These are phyloP conservation scores for Clusia tigrina DNA, from an alignment of 2,888 invertebrate genomes.

Conservation along the genomic window DNA sequence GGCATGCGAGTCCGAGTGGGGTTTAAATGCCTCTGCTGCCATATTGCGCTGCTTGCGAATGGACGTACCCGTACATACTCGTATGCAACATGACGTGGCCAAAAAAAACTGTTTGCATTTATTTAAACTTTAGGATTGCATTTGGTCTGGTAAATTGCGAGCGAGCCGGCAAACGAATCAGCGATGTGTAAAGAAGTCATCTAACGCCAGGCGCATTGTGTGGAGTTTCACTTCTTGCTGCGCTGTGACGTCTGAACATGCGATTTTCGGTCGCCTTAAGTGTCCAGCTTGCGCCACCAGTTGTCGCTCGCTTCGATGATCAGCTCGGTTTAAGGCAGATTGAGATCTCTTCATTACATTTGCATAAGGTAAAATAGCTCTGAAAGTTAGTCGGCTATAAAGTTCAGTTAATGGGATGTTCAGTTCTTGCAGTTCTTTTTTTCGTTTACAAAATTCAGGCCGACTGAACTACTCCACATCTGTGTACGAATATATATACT, in stretches of 20 bases:
- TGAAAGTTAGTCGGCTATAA: too few species aligned
- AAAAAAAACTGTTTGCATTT: constrained; percentile 19
- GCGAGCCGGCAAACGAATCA: constrained; percentile 15
- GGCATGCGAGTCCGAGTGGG: neutral
- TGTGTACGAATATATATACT: too few species aligned
- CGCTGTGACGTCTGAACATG: constrained; percentile 25
- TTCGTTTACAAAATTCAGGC: too few species aligned
- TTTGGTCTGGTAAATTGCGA: constrained; percentile 8
- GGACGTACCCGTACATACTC: too few species aligned
- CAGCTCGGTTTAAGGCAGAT: constrained; percentile 13
- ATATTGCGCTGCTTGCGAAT: constrained; percentile 13
- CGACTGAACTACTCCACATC: too few species aligned
- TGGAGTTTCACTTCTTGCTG: constrained; percentile 17
- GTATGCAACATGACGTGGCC: constrained; percentile 18
- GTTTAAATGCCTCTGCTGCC: neutral
- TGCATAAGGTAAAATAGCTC: too few species aligned
- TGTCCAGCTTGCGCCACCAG: constrained; percentile 22
- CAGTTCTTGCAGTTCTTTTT: too few species aligned
- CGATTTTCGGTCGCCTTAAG: constrained; percentile 26
- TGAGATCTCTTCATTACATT: constrained; percentile 10
- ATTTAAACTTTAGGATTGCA: constrained; percentile 16
- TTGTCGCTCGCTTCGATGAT: constrained; percentile 33
- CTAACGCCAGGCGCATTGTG: constrained; percentile 20
- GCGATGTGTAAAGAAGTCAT: constrained; percentile 32
- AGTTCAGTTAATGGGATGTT: too few species aligned